phyloP scores from a whole-genome alignment of 2,113 vertebrate species.

The Triplophysa dalaica region DNA sequence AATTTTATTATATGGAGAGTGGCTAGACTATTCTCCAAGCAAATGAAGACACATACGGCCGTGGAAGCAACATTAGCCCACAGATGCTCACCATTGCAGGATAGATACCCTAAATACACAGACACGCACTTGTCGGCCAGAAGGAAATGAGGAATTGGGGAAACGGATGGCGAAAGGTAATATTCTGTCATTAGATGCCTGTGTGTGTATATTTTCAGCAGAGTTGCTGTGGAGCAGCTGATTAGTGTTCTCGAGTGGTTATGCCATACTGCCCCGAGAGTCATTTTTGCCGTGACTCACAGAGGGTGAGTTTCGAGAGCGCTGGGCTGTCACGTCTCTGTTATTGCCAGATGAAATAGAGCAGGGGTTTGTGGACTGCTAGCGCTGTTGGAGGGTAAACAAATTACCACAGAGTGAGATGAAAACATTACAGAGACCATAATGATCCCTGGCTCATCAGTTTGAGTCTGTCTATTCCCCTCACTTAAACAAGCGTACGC shows the following conservation, averaged over 20 bases:
- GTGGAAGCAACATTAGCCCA: conserved; percentile 5
- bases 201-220: conserved; percentile 18
- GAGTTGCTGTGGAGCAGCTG: conserved; percentile 22
- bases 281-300: conserved; percentile 41
- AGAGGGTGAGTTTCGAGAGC: conserved; percentile 26
- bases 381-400: conserved; percentile 37
- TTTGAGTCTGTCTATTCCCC: conserved; percentile 35
- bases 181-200: conserved; percentile 14
- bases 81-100: not conserved
- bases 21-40: not conserved
- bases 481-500: conserved; percentile 23
- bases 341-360: conserved; percentile 38
- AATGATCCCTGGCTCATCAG: conserved; percentile 42
- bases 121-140: not conserved
- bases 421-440: conserved; percentile 36
- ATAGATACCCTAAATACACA: conserved; percentile 2
- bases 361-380: conserved; percentile 31
- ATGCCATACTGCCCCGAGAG: conserved; percentile 28
- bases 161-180: conserved; percentile 24
- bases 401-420: conserved; percentile 32
- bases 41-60: not conserved
- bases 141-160: conserved; percentile 1
- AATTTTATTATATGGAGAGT: not conserved
- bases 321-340: conserved; percentile 21
- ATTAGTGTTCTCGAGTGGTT: conserved; percentile 34